Evolutionary conservation across 2,113 vertebrate species (phyloP), one percentile per base, ranked within the genome.

Genomic region (Rhinoderma darwinii): DNA sequence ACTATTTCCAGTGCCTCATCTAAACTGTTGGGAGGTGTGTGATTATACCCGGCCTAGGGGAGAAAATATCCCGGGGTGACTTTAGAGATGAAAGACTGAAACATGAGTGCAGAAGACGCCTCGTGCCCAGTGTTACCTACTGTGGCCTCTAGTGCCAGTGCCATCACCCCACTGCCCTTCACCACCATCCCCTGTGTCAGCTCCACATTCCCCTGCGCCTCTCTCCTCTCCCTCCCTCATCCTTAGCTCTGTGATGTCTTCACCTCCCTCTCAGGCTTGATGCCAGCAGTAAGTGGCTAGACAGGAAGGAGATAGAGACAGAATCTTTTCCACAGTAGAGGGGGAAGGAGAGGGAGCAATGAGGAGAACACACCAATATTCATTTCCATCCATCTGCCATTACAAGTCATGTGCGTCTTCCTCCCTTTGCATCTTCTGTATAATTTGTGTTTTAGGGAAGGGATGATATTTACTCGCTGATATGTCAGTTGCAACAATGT

Each of bases 301-400:
- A 86, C 74, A 78, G 84, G 84, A 86, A 86, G 84, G 84, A 59
- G 44, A 84, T 72, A 73, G 73, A 86, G 84, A 78, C 70, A 84
- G 72, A 82, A 68, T 82, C 80, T 27, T 82, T 82, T 82, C 80
- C 39, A 30, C 70, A 61, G 51, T 41, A 54, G 83, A 56, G 20
- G 59, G 83, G 82, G 82, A 84, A 50, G 82, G 63, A 73, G 82
- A 50, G 82, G 1, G n/a, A 72, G 61, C 61, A 66, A 14, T 61
- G 22, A 37, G 66, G 35, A 70, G 32, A 35, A 70, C 66, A 70
- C 20, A 12, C 72, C 72, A 74, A 43, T 43, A 43, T 39, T 73
- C 70, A 41, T n/a, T 43, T 43, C 72, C 20, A 66, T 70, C 32
- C 66, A 2, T 66, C n/a, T 68, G 30, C 66, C 27, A 30, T 68